Conservation (phyloP, 2,797 vertebrate genomes). For the Mormyrops boulengeri region DNA sequence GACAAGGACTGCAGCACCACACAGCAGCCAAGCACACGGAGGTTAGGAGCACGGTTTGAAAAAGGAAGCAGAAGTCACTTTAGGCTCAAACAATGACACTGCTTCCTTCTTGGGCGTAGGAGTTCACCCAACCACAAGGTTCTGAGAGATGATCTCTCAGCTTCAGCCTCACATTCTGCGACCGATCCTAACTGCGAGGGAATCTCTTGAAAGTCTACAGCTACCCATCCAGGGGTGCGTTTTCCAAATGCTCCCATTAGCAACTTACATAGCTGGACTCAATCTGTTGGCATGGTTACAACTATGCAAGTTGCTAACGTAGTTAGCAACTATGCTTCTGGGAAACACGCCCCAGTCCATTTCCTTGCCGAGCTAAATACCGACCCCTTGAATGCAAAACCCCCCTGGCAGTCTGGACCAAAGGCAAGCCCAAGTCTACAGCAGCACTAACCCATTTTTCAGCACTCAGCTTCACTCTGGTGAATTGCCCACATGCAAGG, state of each 20-base stretch:
- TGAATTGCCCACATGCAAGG: constrained; percentile 45
- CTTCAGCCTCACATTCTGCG: not conserved
- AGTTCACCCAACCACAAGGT: not conserved
- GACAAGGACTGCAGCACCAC: constrained; percentile 46
- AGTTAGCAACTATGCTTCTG: not conserved
- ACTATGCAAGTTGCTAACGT: not conserved
- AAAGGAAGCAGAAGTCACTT: not conserved
- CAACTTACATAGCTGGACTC: not conserved
- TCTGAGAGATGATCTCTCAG: not conserved
- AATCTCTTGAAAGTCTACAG: not conserved
- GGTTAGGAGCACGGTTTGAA: not conserved
- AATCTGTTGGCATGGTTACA: not conserved
- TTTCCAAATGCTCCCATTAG: not conserved
- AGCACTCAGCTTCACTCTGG: constrained; percentile 32
- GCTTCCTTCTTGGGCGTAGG: not conserved
- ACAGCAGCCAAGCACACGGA: constrained; percentile 51
- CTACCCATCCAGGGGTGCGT: not conserved
- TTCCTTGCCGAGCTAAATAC: not conserved
- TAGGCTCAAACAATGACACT: not conserved
- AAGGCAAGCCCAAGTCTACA: constrained; percentile 6
- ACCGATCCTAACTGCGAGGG: not conserved
- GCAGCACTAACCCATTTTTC: constrained; percentile 34
- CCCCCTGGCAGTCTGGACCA: not conserved
- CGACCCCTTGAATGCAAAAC: not conserved
- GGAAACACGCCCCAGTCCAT: not conserved